Evolutionary conservation across 2,113 vertebrate species (phyloP), one percentile per base, ranked within the genome.

Genomic region (Paedocypris sp.): DNA sequence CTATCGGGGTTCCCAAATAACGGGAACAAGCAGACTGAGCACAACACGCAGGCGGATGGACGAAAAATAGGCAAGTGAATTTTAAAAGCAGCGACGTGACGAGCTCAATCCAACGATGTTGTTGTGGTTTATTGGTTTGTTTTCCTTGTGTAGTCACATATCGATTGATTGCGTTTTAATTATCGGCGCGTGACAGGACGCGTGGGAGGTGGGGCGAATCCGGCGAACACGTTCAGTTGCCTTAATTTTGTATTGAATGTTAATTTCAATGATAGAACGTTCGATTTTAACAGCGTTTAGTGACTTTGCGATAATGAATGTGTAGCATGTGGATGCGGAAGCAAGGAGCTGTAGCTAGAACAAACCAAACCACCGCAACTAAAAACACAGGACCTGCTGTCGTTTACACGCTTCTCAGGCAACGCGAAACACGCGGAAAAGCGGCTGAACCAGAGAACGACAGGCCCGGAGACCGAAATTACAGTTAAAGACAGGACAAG

Each of bases 121-220:
- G 69, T 60, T 71, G 68, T 61, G 52, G 69, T 57, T 62, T 67
- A 49, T 72, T 64, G 64, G 76, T 77, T 77, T 81, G 69, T 75
- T 80, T 62, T 56, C 70, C 69, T 67, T 79, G 72, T 75, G 54
- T 74, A 43, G 54, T 67, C 75, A 67, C 73, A 16, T 78, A 84
- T 87, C 81, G 81, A 87, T 87, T 85, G 85, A 86, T 85, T 83
- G 82, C 82, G 82, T 85, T 87, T 87, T 87, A 86, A 87, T 86
- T 85, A 86, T 75, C 79, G 78, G 76, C 77, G 77, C 78, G 80
- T 85, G 82, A 83, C 83, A 80, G 74, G 46, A 78, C 39, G 76
- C 74, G 75, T 74, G 75, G 78, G 76, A 72, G 72, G 67, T 62
- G 69, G 75, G 80, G 74, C 75, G 76, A 75, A 70, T 73, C 75